Evolutionary conservation across 2,113 vertebrate genomes (phyloP).

Genomic region (Vulpes vulpes): DNA sequence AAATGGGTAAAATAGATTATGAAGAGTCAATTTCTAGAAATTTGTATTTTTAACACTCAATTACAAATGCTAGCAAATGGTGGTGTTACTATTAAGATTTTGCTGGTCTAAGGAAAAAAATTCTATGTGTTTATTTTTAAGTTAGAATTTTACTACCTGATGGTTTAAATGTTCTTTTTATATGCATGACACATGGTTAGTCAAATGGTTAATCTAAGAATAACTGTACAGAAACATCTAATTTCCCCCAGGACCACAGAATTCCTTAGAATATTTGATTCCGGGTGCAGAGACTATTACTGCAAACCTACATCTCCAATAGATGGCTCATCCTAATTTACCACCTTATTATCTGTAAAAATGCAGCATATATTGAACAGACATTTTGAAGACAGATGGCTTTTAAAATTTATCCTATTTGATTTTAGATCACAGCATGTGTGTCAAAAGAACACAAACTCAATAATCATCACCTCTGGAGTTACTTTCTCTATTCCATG

Average conservation of each 20-base stretch:
- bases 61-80: neutral
- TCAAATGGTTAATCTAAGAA: neutral
- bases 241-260: neutral
- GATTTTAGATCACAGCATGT: neutral
- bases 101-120: neutral
- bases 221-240: neutral
- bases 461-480: neutral
- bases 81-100: neutral
- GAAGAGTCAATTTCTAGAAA: neutral
- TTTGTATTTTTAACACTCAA: neutral
- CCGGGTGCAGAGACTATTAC: neutral
- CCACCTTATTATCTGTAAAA: neutral
- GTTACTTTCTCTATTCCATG: neutral
- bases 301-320: neutral
- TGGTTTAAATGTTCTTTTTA: neutral
- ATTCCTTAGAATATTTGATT: neutral
- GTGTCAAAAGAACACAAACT: neutral
- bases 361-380: neutral
- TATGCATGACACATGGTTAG: neutral
- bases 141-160: neutral
- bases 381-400: neutral
- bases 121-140: neutral
- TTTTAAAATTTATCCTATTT: neutral
- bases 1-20: no score
- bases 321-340: neutral